Percentiles rank a stretch among this genome's conserved stretches.
phyloP scores from a whole-genome alignment of 2,888 invertebrate genomes.

The Drosophila percnosoma region DNA sequence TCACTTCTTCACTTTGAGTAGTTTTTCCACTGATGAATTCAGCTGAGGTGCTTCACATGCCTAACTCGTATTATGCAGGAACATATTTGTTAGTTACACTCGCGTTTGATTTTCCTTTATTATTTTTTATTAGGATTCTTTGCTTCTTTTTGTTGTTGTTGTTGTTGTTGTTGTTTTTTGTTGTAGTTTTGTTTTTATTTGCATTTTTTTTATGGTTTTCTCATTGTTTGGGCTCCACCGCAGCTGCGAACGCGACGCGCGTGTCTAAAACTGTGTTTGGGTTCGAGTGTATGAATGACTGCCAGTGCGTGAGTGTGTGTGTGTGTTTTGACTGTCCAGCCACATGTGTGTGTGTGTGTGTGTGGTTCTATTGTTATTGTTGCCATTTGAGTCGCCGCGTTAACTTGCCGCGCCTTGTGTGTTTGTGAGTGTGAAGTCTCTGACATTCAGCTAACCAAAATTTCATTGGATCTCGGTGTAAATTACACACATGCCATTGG shows the following conservation, averaged over 20 bases:
- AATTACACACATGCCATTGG: constrained; percentile 47
- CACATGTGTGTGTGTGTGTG: constrained; percentile 24
- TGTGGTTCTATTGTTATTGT: constrained; percentile 36
- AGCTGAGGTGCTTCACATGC: neutral
- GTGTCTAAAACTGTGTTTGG: constrained; percentile 39
- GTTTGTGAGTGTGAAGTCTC: constrained; percentile 24
- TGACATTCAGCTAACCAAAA: constrained; percentile 42
- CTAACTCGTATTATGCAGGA: neutral
- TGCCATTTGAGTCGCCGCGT: constrained; percentile 39
- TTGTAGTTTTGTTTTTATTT: constrained; percentile 1
- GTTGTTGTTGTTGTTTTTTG: neutral
- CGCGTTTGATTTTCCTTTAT: neutral
- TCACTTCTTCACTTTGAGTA: neutral
- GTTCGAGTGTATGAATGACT: neutral
- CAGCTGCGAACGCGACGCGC: constrained; percentile 43
- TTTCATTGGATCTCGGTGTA: constrained; percentile 57
- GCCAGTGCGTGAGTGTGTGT: constrained; percentile 14
- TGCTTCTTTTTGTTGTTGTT: neutral
- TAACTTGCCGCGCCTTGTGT: constrained; percentile 10
- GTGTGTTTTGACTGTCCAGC: constrained; percentile 31
- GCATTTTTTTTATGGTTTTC: constrained; percentile 3
- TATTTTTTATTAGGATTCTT: constrained; percentile 6
- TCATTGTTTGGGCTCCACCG: constrained; percentile 31
- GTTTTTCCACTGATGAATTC: neutral
- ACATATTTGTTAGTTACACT: neutral